Evolutionary conservation across 2,888 invertebrate species (phyloP).

Genomic region (Dermolepida albohirtum): DNA sequence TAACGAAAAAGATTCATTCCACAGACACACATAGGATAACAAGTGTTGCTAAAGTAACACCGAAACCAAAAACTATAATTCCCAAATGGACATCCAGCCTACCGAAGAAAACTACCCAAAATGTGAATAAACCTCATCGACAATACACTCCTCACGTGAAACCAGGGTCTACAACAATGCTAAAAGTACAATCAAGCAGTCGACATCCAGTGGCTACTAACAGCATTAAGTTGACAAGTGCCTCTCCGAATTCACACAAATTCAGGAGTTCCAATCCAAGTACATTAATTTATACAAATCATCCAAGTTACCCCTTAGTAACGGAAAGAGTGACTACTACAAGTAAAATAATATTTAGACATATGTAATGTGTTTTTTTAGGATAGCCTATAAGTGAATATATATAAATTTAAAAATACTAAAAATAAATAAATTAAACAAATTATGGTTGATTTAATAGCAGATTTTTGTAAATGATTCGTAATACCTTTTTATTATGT

Average conservation of each 20-base stretch:
- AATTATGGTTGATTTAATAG: too few species aligned
- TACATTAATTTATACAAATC: constrained; percentile 6
- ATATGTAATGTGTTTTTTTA: not conserved
- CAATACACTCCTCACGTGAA: not conserved
- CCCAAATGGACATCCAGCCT: not conserved
- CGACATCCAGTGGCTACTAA: not conserved
- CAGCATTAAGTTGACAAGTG: not conserved
- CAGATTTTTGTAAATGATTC: too few species aligned
- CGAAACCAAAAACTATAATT: not conserved
- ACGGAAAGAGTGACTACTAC: constrained; percentile 1
- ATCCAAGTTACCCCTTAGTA: not conserved
- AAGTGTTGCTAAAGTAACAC: not conserved
- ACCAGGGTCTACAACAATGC: not conserved
- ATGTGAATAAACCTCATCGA: too few species aligned
- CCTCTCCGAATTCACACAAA: not conserved
- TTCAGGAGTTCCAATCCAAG: not conserved
- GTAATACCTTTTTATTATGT: too few species aligned
- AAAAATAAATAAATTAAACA: too few species aligned
- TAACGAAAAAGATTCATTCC: not conserved
- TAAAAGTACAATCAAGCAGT: not conserved
- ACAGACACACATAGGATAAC: not conserved
- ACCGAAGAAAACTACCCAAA: too few species aligned
- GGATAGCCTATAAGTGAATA: not conserved
- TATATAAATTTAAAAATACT: not conserved
- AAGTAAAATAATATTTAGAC: constrained; percentile 8